Conservation (phyloP, 2,888 invertebrate species). For the Nomada lathburiana region DNA sequence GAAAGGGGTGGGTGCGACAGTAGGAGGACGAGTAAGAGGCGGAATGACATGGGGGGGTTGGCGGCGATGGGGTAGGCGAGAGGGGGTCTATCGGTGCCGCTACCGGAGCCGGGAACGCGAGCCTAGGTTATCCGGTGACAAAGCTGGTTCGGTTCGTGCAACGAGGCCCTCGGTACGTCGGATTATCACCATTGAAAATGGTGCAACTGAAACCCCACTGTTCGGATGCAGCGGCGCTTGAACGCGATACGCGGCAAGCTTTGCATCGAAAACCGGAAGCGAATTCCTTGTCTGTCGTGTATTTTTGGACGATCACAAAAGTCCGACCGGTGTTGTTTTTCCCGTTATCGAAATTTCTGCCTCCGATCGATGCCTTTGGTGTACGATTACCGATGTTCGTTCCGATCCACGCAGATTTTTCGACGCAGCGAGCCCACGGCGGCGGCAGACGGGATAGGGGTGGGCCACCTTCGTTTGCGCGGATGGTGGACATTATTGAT, state of each 20-base stretch:
- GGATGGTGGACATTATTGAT: no score
- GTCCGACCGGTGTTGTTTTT: slow-evolving; percentile 42
- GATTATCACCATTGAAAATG: slow-evolving; percentile 83
- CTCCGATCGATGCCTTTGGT: slow-evolving; percentile 36
- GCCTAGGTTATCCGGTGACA: slow-evolving; percentile 84
- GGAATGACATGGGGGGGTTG: slow-evolving; percentile 17
- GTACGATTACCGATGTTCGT: slow-evolving; percentile 25
- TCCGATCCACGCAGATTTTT: slow-evolving; percentile 6
- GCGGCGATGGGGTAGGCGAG: slow-evolving; percentile 27
- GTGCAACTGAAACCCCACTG: slow-evolving; percentile 82
- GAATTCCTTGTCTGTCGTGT: slow-evolving; percentile 70
- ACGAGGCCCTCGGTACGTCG: slow-evolving; percentile 73
- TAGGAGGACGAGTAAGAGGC: slow-evolving; percentile 16
- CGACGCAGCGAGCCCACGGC: neutral
- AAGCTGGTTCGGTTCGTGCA: slow-evolving; percentile 80
- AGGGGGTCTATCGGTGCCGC: slow-evolving; percentile 75
- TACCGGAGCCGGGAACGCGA: slow-evolving; percentile 79
- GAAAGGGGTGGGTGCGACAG: slow-evolving; percentile 38
- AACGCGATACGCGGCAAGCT: slow-evolving; percentile 80
- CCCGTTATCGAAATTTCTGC: slow-evolving; percentile 35
- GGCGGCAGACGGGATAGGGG: neutral
- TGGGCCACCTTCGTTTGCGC: neutral
- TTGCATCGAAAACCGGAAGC: slow-evolving; percentile 76
- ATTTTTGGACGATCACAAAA: slow-evolving; percentile 66
- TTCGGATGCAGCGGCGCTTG: slow-evolving; percentile 83